Evolutionary conservation across 2,797 vertebrate genomes (phyloP).

Genomic region (Oryzias sinensis): DNA sequence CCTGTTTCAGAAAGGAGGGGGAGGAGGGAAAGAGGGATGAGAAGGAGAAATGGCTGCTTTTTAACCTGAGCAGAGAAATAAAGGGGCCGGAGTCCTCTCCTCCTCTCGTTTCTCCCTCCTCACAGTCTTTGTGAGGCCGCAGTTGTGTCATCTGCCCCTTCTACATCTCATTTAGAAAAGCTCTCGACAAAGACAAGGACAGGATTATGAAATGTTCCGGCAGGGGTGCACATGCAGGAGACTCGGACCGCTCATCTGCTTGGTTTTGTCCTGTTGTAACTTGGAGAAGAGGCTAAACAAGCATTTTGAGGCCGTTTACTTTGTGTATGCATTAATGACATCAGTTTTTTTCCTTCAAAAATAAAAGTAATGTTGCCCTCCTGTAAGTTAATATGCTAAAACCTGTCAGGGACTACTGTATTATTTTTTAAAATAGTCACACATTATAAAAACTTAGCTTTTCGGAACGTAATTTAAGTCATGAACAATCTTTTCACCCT

Average conservation of each 20-base stretch:
- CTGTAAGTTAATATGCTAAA: too few relatives aligned
- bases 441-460: too few relatives aligned
- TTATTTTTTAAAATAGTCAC: too few relatives aligned
- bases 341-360: too few relatives aligned
- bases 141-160: constrained; percentile 76
- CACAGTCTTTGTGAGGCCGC: constrained; percentile 62
- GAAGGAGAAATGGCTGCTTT: constrained; percentile 74
- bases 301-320: too few relatives aligned
- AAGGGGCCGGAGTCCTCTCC: constrained; percentile 61
- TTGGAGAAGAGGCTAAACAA: too few relatives aligned
- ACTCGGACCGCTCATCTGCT: background rate
- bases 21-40: constrained; percentile 32
- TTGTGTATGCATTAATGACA: too few relatives aligned
- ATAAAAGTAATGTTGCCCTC: too few relatives aligned
- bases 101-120: constrained; percentile 41
- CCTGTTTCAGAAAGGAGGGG: constrained; percentile 73
- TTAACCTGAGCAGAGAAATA: constrained; percentile 77
- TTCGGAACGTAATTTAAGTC: too few relatives aligned
- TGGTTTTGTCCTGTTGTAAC: too few relatives aligned
- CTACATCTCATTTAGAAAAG: constrained; percentile 77
- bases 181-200: constrained; percentile 28
- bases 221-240: constrained; percentile 12
- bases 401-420: too few relatives aligned
- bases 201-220: constrained; percentile 9
- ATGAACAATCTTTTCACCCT: too few relatives aligned